Base-by-base conservation (phyloP, 1,140 invertebrate species). In the Cydia amplana region DNA sequence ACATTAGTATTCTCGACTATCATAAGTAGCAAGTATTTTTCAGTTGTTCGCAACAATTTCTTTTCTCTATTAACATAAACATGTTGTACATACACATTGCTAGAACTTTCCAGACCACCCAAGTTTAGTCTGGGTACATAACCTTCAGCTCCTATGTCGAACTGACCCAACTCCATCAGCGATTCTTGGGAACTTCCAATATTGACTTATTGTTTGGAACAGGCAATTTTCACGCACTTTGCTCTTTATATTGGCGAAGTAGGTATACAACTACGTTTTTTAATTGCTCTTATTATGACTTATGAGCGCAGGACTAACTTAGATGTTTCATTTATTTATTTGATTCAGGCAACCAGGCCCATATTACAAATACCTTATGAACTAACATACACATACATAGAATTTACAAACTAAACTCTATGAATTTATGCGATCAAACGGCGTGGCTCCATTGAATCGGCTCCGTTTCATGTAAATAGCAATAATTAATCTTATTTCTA, bases 161-260 rank as follows among this genome's bases (percentile, higher is more conserved):
- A 40, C 32, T 70, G 36, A 70, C 65, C 55, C 32, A 40, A 70
- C 32, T 70, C 36, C 28, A 70, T 70, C 65, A 70, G 18, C 16
- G 32, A 40, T 12, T 36, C 28, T 18, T 18, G 4, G 32, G n/a
- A 70, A 70, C 65, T 70, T 70, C 25, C n/a, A 36, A 70, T 70
- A 70, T 70, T 70, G 32, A 70, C 65, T 70, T 43, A 43, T 70
- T 70, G 32, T 70, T 70, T 70, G 32, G 65, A 18, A 43, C 18
- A 10, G 18, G 14, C 25, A 9, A 65, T 60, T 60, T 60, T 60
- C 18, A 18, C 28, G 16, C 36, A 36, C 25, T 64, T 64, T 28
- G 6, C 20, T 16, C 1, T 65, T 65, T 65, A 28, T 32, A 28
- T 65, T 65, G 28, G 23, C 18, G 10, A 32, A 6, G 0, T 60